Evolutionary conservation across 2,113 vertebrate genomes (phyloP), one percentile per base, ranked within the genome.

Genomic region (Solenodon paradoxus): DNA sequence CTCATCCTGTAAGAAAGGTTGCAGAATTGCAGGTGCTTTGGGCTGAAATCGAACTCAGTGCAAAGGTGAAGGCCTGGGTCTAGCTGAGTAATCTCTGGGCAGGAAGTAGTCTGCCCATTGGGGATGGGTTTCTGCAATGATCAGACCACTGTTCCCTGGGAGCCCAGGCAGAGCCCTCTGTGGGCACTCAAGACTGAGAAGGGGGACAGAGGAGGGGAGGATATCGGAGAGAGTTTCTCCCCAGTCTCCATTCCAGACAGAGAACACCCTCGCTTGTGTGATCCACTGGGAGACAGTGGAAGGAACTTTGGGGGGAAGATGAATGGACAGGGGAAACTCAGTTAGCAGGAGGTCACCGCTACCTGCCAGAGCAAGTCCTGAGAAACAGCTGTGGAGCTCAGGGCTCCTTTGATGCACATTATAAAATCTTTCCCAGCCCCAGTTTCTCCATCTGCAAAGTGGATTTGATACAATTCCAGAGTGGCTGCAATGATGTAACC

Each of bases 11-110:
- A 24, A 57, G 84, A 32, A 78, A 81, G n/a, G 47, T 49, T n/a
- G 24, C 2, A 20, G 79, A 72, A 74, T 61, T 38, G 13, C 80
- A 84, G 69, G 97, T 80, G 77, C 64, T 87, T 94, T 83, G 80
- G 49, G 35, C 47, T 47, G 20, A 66, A 69, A 7, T 0, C 66
- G 91, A 87, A 30, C 75, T 51, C 26, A 9, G 96, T 68, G 75
- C 55, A n/a, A 78, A 92, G 93, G 84, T 83, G 12, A 63, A 75
- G 80, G 57, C 2, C 0, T 68, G 63, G 22, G 66, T 74, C 72
- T 45, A 0, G 9, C 72, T 42, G 63, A 28, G 38, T 40, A 0
- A 51, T 64, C 38, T 59, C 28, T 11, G 38, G 59, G 64, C 66
- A 61, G 55, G 69, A 59, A 69, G 40, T 40, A 20, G n/a, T 51